phyloP scores from a whole-genome alignment of 2,888 invertebrate species.

The Itoplectis maculator region DNA sequence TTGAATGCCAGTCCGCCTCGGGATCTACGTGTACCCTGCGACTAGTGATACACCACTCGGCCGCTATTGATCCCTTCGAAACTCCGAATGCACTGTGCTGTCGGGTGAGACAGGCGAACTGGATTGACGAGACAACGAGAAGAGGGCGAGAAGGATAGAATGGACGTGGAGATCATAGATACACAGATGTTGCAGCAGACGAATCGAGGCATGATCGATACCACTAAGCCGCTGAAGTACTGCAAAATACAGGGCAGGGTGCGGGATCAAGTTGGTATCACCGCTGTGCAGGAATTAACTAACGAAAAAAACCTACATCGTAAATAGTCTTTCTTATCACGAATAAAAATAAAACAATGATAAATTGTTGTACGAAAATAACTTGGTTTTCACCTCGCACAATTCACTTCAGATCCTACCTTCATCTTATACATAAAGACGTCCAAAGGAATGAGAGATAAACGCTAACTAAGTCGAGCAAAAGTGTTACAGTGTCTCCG shows the following conservation, averaged over 20 bases:
- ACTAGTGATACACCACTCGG: conserved; percentile 16
- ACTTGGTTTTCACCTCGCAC: too few species aligned
- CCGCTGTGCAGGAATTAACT: too few species aligned
- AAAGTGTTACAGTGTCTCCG: background rate
- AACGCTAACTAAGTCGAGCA: background rate
- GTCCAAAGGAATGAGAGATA: background rate
- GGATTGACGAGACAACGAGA: conserved; percentile 5
- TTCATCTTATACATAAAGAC: too few species aligned
- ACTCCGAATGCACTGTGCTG: conserved; percentile 11
- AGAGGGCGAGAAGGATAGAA: background rate
- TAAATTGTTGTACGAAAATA: too few species aligned
- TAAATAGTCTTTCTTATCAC: too few species aligned
- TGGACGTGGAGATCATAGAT: conserved; percentile 10
- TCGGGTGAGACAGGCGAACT: conserved; percentile 7
- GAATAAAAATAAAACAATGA: too few species aligned
- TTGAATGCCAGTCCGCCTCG: conserved; percentile 30
- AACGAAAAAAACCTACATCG: too few species aligned
- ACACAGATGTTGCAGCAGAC: background rate
- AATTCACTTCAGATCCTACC: too few species aligned
- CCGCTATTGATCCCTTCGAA: conserved; percentile 7
- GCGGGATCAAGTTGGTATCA: too few species aligned
- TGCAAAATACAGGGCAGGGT: too few species aligned
- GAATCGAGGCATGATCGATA: background rate
- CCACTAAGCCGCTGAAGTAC: background rate
- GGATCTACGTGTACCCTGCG: background rate